Base-by-base conservation (phyloP, 2,113 vertebrate species). In the Barbus barbus region DNA sequence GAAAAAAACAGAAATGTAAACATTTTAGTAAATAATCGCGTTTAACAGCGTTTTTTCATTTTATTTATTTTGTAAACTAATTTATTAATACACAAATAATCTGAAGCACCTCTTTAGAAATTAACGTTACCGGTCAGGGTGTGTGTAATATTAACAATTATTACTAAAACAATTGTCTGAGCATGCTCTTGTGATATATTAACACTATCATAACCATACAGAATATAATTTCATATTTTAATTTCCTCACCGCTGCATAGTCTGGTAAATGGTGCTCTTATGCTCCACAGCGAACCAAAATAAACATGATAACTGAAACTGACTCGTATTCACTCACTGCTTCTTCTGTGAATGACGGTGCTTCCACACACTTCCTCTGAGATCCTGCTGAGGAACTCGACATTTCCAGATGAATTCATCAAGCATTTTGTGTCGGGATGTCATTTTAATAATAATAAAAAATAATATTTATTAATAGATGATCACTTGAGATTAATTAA, bases 161-260 rank as follows among this genome's bases (percentile, higher is more conserved):
- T 44, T 28, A 31, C 9, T 22, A 46, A 46, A 67, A 33, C 3
- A 6, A 31, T 48, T 63, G 41, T 22, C 28, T 31, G 26, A 22
- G 9, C 60, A 22, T 78, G 56, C 56, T 31, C 78, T 28, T 48
- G 26, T 46, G 4, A 44, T 16, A 67, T 14, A 31, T 46, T 18
- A 60, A 80, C 38, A n/a, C 26, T 20, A 31, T 65, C 26, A 4
- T 12, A 22, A 65, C 41, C 26, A 28, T 51, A 28, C 9, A 51
- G 41, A 22, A 33, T 3, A 7, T 46, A 26, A 12, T 33, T 31
- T 20, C 26, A 33, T 33, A 3, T 38, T 60, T 53, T 31, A 9
- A 53, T 72, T 53, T 22, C 22, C 53, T 78, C 72, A 84, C 71
- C 77, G 7, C 28, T 28, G 9, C 78, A 51, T 73, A 41, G 65